Evolutionary conservation across 2,797 vertebrate species (phyloP).

Genomic region (Aeoliscus strigatus): DNA sequence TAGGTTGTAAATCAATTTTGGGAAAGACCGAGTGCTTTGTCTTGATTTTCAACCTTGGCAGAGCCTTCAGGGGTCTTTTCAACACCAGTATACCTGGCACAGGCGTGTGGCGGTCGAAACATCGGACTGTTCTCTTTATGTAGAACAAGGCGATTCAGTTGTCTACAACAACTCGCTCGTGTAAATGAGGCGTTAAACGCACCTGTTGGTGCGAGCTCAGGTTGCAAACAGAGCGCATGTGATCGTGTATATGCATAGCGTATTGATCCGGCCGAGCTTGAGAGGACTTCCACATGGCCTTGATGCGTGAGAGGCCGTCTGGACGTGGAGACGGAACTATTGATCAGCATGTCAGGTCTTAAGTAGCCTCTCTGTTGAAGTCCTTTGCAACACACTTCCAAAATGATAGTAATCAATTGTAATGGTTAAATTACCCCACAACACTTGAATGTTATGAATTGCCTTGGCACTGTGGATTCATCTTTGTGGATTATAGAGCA

Average conservation of each 20-base stretch:
- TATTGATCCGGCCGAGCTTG: slow-evolving; percentile 55
- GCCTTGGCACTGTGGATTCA: slow-evolving; percentile 41
- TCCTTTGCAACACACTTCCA: slow-evolving; percentile 44
- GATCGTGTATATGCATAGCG: slow-evolving; percentile 7
- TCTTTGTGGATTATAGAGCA: slow-evolving; percentile 45
- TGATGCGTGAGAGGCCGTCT: slow-evolving; percentile 61
- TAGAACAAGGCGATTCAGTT: slow-evolving; percentile 54
- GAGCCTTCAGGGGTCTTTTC: slow-evolving; percentile 57
- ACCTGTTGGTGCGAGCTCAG: slow-evolving; percentile 57
- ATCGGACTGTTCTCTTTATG: slow-evolving; percentile 54
- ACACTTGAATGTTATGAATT: slow-evolving; percentile 56
- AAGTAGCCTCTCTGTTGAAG: slow-evolving; percentile 56
- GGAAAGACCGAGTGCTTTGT: slow-evolving; percentile 52
- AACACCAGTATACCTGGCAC: slow-evolving; percentile 50
- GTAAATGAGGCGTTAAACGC: slow-evolving; percentile 54
- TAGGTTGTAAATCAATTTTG: slow-evolving; percentile 65
- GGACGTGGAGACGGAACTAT: slow-evolving; percentile 60
- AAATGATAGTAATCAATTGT: slow-evolving; percentile 68
- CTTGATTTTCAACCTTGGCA: slow-evolving; percentile 64
- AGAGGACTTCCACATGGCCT: slow-evolving; percentile 59
- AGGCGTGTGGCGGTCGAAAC: slow-evolving; percentile 39
- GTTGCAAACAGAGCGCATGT: slow-evolving; percentile 33
- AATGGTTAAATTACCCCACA: slow-evolving; percentile 58
- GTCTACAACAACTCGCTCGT: slow-evolving; percentile 31
- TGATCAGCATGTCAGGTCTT: slow-evolving; percentile 55